Evolutionary conservation across 2,888 invertebrate genomes (phyloP), one percentile per base, ranked within the genome.

Genomic region (Drepana falcataria): DNA sequence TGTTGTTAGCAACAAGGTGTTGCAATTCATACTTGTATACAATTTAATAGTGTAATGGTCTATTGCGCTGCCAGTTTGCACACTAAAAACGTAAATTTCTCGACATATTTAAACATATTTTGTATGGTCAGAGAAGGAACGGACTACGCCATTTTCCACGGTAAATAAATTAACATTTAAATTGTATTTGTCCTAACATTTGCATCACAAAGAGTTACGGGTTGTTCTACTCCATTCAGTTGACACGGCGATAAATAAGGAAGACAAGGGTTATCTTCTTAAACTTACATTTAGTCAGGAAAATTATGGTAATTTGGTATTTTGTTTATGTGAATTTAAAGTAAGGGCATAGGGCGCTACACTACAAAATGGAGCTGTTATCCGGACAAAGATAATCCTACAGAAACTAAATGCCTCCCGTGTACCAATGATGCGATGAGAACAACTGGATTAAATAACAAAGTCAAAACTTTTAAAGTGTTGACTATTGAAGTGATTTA

Each of bases 131-230:
- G 69, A 69, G 70, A 70, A 71, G 48, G 65, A 65, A 59, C 58
- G 54, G 66, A 65, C 64, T 58, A 57, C 61, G 60, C 69, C 68
- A 74, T 77, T 77, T 75, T 66, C 70, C 55, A 60, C 66, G 71
- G 69, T 77, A 82, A 82, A 82, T 79, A 79, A 83, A 88, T 88
- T 88, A 85, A 75, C 87, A 88, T 88, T 83, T 85, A 83, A 87
- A 88, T 87, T 81, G 82, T 87, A 81, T 81, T 78, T 73, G 73
- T 71, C 75, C 76, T 73, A 65, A 68, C 69, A 87, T 88, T 87
- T 82, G 77, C 87, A 88, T 88, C 56, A 86, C 85, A 87, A 88
- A 87, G 82, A 74, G 71, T 68, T 9, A 44, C 5, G 37, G 40
- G 49, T 41, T 47, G 49, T 34, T 49, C 51, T 53, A 49, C 48